A percentile compares a stretch with the other conserved stretches of the same genome.
phyloP scores from a whole-genome alignment of 1,140 invertebrate species.

The Gryon sp. region DNA sequence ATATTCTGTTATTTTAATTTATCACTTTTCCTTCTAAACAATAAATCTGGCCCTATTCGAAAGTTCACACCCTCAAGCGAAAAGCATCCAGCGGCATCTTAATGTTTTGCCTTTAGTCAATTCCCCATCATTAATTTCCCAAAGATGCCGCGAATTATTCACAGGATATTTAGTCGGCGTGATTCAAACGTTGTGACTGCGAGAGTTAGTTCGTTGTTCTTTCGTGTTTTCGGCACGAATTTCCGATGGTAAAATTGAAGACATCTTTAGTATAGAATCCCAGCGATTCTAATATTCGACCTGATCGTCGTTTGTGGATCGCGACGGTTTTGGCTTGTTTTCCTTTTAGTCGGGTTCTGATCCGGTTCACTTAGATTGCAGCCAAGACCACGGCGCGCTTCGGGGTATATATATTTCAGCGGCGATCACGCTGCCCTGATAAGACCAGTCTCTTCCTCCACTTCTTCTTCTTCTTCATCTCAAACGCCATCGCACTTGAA shows the following conservation, averaged over 20 bases:
- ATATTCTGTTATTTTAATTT: too few species aligned
- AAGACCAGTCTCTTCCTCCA: constrained; percentile 17
- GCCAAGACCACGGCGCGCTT: constrained; percentile 2
- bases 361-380: constrained; percentile 44
- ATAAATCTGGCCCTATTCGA: too few species aligned
- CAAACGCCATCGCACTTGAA: constrained; percentile 1
- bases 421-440: constrained; percentile 25
- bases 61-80: too few species aligned
- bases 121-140: constrained; percentile 6
- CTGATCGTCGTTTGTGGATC: constrained; percentile 38
- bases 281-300: constrained; percentile 14
- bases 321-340: constrained; percentile 47
- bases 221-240: constrained; percentile 1
- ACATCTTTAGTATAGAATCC: constrained; percentile 35
- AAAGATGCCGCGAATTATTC: constrained; percentile 19
- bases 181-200: background rate
- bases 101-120: constrained; percentile 29
- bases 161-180: constrained; percentile 6
- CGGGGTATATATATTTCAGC: constrained; percentile 41
- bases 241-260: constrained; percentile 38
- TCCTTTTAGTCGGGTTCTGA: constrained; percentile 41
- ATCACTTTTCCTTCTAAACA: too few species aligned
- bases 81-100: constrained; percentile 1
- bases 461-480: constrained; percentile 5
- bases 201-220: too few species aligned